These are phyloP conservation scores for Drosophila kokeensis DNA, from an alignment of 2,888 invertebrate genomes.

Conservation along the genomic window DNA sequence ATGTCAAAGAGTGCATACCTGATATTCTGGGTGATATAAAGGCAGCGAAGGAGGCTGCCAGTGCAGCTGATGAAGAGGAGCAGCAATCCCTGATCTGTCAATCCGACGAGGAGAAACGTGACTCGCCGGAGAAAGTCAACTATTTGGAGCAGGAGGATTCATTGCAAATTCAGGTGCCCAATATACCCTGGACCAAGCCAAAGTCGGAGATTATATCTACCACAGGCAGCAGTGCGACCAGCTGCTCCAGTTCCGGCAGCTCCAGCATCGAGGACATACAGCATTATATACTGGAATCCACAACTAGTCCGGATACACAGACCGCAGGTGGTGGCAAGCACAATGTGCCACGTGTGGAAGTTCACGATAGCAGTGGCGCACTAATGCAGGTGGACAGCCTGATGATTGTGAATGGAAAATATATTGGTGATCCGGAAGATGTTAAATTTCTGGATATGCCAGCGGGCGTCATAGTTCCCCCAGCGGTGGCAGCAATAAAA, in stretches of 20 bases:
- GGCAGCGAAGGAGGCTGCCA: conserved; percentile 39
- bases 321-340: conserved; percentile 70
- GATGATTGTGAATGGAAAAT: conserved; percentile 86
- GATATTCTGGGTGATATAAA: conserved; percentile 83
- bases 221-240: conserved; percentile 75
- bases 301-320: conserved; percentile 85
- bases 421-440: conserved; percentile 85
- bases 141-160: conserved; percentile 74
- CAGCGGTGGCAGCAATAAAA: conserved; percentile 56
- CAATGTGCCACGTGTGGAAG: conserved; percentile 89
- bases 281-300: conserved; percentile 85
- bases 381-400: conserved; percentile 88
- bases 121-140: conserved; percentile 79
- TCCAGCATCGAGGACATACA: conserved; percentile 85
- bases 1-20: conserved; percentile 83
- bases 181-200: conserved; percentile 85
- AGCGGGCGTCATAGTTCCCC: conserved; percentile 82
- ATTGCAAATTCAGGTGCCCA: conserved; percentile 88
- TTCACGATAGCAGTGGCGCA: conserved; percentile 90
- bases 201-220: conserved; percentile 86
- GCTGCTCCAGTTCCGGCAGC: conserved; percentile 86
- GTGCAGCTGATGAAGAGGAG: conserved; percentile 56
- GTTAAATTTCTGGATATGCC: conserved; percentile 84
- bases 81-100: conserved; percentile 68
- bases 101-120: conserved; percentile 82